Base-by-base conservation (phyloP, 2,797 vertebrate species). In the Brachyalestes nurse region DNA sequence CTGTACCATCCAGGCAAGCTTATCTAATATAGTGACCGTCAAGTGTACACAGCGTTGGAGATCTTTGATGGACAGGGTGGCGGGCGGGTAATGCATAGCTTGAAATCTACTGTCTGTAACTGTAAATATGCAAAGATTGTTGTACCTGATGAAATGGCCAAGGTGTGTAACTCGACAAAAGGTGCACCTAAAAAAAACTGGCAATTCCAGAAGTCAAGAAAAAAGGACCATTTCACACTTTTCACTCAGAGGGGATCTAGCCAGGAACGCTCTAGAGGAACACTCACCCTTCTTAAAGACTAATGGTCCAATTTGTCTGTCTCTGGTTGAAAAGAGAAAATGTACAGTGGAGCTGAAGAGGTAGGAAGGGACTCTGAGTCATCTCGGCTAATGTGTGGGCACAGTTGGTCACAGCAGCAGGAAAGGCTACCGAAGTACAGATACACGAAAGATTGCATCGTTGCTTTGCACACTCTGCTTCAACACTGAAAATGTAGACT, bases 311-410 rank as follows among this genome's bases (percentile, higher is more conserved):
- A 60, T 82, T 86, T 71, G 38, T 2, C 75, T 72, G 38, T 78
- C 84, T 77, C 21, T 47, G 25, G 60, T 55, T 14, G 62, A 79
- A 75, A 65, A 82, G 72, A 86, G 83, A 80, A 85, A 17, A 38
- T 71, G 21, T 80, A 57, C 17, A 79, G 47, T 62, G 47, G 10
- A 60, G 28, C 70, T 76, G 80, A 75, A 83, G 61, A 40, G n/a
- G 60, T 78, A 51, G 42, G 71, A 76, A 80, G 84, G 79, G 82
- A 79, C 58, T 84, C 65, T 16, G 88, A 90, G 87, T 90, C 85
- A 87, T 4, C 75, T 80, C 70, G 76, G 80, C 16, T 66, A 73
- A 73, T 25, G 60, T 72, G 49, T 79, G 79, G 64, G 75, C 79
- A 76, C 58, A 60, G 60, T 75, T 72, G 38, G 72, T 58, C 45